phyloP scores from a whole-genome alignment of 2,113 vertebrate species.

The Galemys pyrenaicus region DNA sequence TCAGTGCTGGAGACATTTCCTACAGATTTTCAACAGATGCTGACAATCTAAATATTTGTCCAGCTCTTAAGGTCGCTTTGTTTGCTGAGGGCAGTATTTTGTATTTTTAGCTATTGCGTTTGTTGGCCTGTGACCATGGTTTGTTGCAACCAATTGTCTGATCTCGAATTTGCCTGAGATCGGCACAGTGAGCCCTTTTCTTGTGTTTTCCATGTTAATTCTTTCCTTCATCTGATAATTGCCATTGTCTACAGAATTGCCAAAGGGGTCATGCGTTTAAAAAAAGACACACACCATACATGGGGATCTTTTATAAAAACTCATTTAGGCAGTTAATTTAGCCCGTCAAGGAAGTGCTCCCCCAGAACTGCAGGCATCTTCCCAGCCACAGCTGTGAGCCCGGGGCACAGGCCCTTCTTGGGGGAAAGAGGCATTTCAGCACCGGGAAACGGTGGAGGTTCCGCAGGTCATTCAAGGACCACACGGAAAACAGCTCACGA shows the following conservation, averaged over 20 bases:
- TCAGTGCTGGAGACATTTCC: constrained; percentile 55
- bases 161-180: constrained; percentile 63
- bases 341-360: neutral
- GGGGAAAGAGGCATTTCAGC: neutral
- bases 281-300: constrained; percentile 32
- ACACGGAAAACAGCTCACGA: neutral
- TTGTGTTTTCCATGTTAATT: constrained; percentile 60
- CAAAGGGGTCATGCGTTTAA: neutral
- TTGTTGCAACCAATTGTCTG: constrained; percentile 48
- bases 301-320: constrained; percentile 8
- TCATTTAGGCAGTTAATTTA: constrained; percentile 41
- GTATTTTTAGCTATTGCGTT: constrained; percentile 51
- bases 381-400: constrained; percentile 1
- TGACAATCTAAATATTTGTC: constrained; percentile 69
- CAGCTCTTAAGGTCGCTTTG: constrained; percentile 60
- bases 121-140: constrained; percentile 57
- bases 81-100: constrained; percentile 62
- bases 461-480: constrained; percentile 30
- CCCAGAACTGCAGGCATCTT: neutral
- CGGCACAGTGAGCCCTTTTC: constrained; percentile 48
- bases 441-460: neutral
- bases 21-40: constrained; percentile 64
- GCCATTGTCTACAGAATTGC: constrained; percentile 63
- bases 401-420: neutral
- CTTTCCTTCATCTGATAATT: constrained; percentile 74